Conservation (phyloP, 2,797 vertebrate genomes). For the Lerista edwardsae region DNA sequence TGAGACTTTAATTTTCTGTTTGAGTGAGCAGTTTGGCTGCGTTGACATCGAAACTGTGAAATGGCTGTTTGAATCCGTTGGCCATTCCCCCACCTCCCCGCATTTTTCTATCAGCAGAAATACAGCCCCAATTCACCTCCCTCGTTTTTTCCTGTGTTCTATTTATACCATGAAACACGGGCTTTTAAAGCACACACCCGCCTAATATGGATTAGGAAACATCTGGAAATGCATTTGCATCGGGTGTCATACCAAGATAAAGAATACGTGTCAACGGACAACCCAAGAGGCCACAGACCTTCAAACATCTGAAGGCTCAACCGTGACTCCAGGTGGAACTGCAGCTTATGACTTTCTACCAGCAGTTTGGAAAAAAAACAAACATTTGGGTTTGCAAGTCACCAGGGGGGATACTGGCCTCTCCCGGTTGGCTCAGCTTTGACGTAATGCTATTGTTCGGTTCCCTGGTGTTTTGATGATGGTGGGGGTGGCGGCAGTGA, state of each 20-base stretch:
- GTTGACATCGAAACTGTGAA: not conserved
- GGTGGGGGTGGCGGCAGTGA: conserved; percentile 35
- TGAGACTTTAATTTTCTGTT: not conserved
- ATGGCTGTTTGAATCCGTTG: not conserved
- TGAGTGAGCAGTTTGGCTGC: rapidly evolving
- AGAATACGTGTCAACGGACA: conserved; percentile 49
- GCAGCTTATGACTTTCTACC: conserved; percentile 13
- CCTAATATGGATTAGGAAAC: conserved; percentile 72
- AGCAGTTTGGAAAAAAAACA: not conserved
- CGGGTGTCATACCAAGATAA: conserved; percentile 61
- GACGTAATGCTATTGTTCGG: conserved; percentile 73
- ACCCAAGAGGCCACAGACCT: not conserved
- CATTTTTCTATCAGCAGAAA: conserved; percentile 7
- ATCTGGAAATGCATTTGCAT: conserved; percentile 69
- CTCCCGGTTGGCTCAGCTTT: conserved; percentile 33
- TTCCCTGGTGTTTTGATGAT: conserved; percentile 3
- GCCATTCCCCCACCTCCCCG: not conserved
- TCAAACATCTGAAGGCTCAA: conserved; percentile 50
- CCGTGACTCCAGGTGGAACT: conserved; percentile 45
- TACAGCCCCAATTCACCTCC: not conserved
- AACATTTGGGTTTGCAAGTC: conserved; percentile 19
- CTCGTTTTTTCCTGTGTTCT: not conserved
- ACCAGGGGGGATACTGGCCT: not conserved
- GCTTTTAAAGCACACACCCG: conserved; percentile 5
- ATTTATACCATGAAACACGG: not conserved